Conservation (phyloP, 2,113 vertebrate genomes). For the Triplophysa dalaica region DNA sequence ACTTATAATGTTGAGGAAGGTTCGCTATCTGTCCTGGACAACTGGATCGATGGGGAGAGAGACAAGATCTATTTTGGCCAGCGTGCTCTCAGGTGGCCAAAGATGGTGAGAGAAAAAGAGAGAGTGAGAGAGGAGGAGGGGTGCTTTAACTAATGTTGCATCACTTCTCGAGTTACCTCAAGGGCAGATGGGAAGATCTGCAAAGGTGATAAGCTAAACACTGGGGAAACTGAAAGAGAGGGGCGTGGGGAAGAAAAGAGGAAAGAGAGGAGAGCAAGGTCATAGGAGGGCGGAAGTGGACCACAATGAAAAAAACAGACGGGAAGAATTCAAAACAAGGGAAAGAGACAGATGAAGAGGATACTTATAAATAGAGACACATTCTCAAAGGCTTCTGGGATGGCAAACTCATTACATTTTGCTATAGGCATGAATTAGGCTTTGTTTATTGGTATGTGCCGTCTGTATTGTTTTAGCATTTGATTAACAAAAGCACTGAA, state of each 20-base stretch:
- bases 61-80: constrained; percentile 50
- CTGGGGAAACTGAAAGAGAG: constrained; percentile 28
- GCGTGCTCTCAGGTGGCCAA: constrained; percentile 36
- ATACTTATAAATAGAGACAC: neutral
- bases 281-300: neutral
- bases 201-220: constrained; percentile 33
- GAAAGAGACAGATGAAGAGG: neutral
- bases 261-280: constrained; percentile 19
- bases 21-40: constrained; percentile 33
- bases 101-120: constrained; percentile 30
- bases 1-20: constrained; percentile 41
- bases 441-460: too few relatives aligned
- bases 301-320: constrained; percentile 15
- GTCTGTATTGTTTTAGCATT: too few relatives aligned
- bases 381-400: constrained; percentile 16
- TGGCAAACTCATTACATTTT: neutral
- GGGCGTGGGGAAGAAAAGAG: neutral
- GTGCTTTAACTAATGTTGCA: constrained; percentile 46
- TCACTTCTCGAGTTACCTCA: constrained; percentile 46
- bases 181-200: constrained; percentile 45
- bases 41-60: constrained; percentile 42
- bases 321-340: neutral
- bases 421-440: too few relatives aligned
- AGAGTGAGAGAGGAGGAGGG: neutral
- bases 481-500: too few relatives aligned